Evolutionary conservation across 2,113 vertebrate genomes (phyloP).

Genomic region (Ariopsis seemanni): DNA sequence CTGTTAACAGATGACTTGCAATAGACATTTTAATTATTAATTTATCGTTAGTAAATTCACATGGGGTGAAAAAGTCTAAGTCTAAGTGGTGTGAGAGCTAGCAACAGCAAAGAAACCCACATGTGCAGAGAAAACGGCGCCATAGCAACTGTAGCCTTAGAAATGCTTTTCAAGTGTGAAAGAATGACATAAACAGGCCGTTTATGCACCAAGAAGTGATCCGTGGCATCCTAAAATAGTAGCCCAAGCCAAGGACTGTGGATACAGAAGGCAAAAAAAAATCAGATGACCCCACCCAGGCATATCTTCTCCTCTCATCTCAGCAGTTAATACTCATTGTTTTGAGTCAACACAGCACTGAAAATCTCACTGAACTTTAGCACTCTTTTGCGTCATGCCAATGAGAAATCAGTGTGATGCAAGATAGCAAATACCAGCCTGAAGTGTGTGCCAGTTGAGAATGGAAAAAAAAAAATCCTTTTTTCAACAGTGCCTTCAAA

Average conservation of each 20-base stretch:
- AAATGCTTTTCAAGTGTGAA: conserved; percentile 40
- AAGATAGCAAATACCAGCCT: conserved; percentile 13
- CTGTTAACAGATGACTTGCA: conserved; percentile 15
- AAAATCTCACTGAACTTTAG: not conserved
- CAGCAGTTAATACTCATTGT: not conserved
- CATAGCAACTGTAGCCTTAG: conserved; percentile 49
- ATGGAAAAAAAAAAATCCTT: not conserved
- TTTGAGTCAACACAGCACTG: not conserved
- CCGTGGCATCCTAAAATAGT: conserved; percentile 8
- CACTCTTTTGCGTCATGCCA: not conserved
- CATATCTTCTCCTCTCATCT: conserved; percentile 1
- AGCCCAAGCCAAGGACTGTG: not conserved
- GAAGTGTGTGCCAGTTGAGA: not conserved
- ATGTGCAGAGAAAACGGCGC: conserved; percentile 25
- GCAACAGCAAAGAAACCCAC: conserved; percentile 25
- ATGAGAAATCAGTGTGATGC: conserved; percentile 1
- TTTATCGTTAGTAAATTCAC: not conserved
- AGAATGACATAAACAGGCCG: conserved; percentile 47
- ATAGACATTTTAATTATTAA: not conserved
- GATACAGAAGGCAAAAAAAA: not conserved
- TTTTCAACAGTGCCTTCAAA: not conserved
- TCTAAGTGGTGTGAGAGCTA: conserved; percentile 7
- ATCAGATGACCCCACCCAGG: conserved; percentile 14
- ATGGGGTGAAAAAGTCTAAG: not conserved
- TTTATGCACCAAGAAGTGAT: conserved; percentile 31